Percentiles rank a stretch among this genome's conserved stretches.
These are phyloP conservation scores for Keiferia lycopersicella DNA, from an alignment of 2,888 invertebrate genomes.

Conservation along the genomic window DNA sequence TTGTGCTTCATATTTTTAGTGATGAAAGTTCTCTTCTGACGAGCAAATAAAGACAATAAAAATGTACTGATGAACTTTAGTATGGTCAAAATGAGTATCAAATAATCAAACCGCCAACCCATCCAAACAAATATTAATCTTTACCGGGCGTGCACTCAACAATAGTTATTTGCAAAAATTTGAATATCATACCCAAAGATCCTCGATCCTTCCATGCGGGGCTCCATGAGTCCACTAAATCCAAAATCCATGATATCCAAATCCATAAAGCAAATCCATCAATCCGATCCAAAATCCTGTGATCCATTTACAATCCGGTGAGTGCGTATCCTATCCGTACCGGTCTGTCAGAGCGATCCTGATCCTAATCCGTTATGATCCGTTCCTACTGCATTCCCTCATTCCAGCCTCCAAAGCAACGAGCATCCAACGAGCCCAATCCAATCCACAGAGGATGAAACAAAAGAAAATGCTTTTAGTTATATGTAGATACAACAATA, in stretches of 20 bases:
- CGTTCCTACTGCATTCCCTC: conserved; percentile 53
- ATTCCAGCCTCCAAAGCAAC: conserved; percentile 60
- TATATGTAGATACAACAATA: not conserved
- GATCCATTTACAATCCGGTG: conserved; percentile 45
- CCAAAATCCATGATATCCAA: conserved; percentile 12
- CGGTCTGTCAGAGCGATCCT: conserved; percentile 39
- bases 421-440: conserved; percentile 69
- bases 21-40: too few species aligned
- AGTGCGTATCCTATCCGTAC: conserved; percentile 39
- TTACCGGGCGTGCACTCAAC: conserved; percentile 75
- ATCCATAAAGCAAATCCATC: conserved; percentile 3
- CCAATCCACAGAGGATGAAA: conserved; percentile 81
- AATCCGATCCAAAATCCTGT: conserved; percentile 28
- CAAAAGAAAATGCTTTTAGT: conserved; percentile 74
- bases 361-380: conserved; percentile 27
- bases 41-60: too few species aligned
- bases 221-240: conserved; percentile 37
- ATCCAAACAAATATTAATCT: conserved; percentile 53
- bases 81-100: not conserved
- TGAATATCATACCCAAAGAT: conserved; percentile 76
- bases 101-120: not conserved
- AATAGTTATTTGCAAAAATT: conserved; percentile 73
- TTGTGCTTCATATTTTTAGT: too few species aligned
- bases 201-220: conserved; percentile 39
- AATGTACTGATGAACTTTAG: too few species aligned